Percentiles rank a stretch among this genome's conserved stretches.
Evolutionary conservation across 2,888 invertebrate species (phyloP).

Genomic region (Coelogynopora nodosa): DNA sequence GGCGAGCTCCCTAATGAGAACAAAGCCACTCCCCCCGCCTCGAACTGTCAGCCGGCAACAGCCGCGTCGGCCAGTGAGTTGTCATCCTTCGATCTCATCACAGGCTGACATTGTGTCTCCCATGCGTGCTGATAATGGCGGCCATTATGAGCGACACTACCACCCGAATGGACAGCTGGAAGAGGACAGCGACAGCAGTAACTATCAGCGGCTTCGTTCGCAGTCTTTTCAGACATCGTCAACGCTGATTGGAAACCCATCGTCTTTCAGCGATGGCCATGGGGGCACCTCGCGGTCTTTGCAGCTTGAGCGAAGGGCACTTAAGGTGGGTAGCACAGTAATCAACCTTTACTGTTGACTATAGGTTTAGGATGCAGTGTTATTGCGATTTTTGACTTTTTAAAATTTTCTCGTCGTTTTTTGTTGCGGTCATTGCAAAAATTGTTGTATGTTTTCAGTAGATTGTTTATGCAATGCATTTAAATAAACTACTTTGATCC

Average conservation of each 20-base stretch:
- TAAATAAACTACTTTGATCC: too few relatives aligned
- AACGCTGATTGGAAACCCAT: neutral
- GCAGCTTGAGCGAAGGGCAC: neutral
- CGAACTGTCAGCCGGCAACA: constrained; percentile 1
- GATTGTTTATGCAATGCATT: too few relatives aligned
- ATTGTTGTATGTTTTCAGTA: too few relatives aligned
- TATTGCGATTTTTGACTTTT: too few relatives aligned
- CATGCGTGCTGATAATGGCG: neutral
- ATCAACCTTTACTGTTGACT: too few relatives aligned
- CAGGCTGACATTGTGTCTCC: neutral
- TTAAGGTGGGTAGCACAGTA: neutral
- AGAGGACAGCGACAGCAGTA: neutral
- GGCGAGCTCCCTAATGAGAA: neutral
- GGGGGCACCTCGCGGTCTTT: neutral
- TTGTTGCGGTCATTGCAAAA: too few relatives aligned
- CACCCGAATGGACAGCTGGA: too few relatives aligned
- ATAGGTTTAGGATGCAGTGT: too few relatives aligned
- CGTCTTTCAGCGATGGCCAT: neutral
- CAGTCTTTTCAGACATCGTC: neutral
- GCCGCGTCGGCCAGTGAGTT: neutral
- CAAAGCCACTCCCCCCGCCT: neutral
- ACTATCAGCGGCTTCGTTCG: neutral
- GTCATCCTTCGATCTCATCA: neutral
- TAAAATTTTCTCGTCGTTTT: too few relatives aligned
- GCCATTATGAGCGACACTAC: too few relatives aligned